Evolutionary conservation across 2,113 vertebrate genomes (phyloP).

Genomic region (Ancistrus triradiatus): DNA sequence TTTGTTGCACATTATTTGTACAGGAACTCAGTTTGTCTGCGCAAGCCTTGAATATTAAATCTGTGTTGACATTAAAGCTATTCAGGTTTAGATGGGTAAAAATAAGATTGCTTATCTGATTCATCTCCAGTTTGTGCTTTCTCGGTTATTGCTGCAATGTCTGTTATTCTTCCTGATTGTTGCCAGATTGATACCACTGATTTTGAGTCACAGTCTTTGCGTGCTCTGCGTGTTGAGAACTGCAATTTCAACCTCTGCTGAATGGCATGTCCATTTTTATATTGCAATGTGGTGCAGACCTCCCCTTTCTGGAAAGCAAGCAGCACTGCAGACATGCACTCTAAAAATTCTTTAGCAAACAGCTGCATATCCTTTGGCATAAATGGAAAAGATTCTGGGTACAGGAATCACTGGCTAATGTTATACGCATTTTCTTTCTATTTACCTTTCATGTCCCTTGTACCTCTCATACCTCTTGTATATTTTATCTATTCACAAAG

Average conservation of each 20-base stretch:
- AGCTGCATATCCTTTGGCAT: background rate
- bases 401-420: background rate
- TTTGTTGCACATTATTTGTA: too few species aligned
- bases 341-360: background rate
- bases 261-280: background rate
- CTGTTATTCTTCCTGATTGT: background rate
- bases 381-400: background rate
- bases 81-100: too few species aligned
- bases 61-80: too few species aligned
- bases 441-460: too few species aligned
- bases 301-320: background rate
- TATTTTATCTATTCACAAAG: too few species aligned
- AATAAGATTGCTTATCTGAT: too few species aligned
- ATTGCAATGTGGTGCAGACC: background rate
- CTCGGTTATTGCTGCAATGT: too few species aligned
- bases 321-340: background rate
- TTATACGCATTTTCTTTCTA: too few species aligned
- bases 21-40: too few species aligned
- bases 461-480: too few species aligned
- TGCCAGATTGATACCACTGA: background rate
- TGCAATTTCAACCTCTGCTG: conserved; percentile 4
- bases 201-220: background rate
- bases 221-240: background rate
- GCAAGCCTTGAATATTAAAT: too few species aligned
- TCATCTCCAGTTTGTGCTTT: too few species aligned